phyloP scores from a whole-genome alignment of 2,888 invertebrate genomes.

The Hydriomena furcata region DNA sequence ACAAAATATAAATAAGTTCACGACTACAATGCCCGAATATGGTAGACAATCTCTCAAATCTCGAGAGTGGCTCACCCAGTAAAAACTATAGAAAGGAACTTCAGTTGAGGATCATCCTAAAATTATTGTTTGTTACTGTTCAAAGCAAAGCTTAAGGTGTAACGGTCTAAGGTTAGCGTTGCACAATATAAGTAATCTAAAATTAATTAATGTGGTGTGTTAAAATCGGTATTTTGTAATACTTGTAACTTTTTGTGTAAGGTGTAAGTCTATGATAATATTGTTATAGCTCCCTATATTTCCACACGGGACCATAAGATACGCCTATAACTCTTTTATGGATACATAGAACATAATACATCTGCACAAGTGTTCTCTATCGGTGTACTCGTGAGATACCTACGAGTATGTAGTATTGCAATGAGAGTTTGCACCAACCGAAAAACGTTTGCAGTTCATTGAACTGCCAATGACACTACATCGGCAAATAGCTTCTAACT shows the following conservation, averaged over 20 bases:
- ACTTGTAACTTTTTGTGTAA: constrained; percentile 31
- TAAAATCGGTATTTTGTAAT: constrained; percentile 30
- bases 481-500: constrained; percentile 37
- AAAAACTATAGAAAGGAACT: background rate
- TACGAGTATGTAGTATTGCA: constrained; percentile 1
- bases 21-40: too few species aligned
- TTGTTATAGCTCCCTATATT: constrained; percentile 28
- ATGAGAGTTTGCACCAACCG: background rate
- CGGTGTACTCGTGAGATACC: background rate
- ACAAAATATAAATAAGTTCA: too few species aligned
- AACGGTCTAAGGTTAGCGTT: constrained; percentile 47
- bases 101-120: background rate
- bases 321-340: constrained; percentile 18
- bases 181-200: constrained; percentile 46
- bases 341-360: constrained; percentile 24
- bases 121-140: constrained; percentile 36
- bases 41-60: too few species aligned
- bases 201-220: constrained; percentile 46
- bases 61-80: too few species aligned
- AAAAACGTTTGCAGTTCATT: background rate
- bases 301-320: constrained; percentile 32
- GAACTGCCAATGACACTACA: background rate
- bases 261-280: constrained; percentile 24
- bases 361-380: background rate
- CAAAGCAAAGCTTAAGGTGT: constrained; percentile 39